Percentiles rank a stretch among this genome's conserved stretches.
phyloP scores from a whole-genome alignment of 2,888 invertebrate species.

The Drosophila conformis region DNA sequence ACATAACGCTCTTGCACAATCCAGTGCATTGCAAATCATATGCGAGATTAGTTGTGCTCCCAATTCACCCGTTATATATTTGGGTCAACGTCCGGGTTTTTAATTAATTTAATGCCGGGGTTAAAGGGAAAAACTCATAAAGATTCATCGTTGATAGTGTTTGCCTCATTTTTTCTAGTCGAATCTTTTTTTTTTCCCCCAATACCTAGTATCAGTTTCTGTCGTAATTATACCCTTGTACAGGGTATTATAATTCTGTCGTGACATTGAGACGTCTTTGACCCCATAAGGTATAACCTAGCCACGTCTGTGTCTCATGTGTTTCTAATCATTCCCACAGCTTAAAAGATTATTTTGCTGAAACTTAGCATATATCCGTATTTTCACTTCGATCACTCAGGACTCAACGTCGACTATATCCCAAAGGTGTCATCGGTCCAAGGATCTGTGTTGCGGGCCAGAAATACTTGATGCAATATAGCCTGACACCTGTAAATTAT shows the following conservation, averaged over 20 bases:
- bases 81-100: constrained; percentile 54
- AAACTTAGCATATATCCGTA: not conserved
- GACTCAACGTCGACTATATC: not conserved
- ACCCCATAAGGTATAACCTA: not conserved
- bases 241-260: not conserved
- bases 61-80: constrained; percentile 21
- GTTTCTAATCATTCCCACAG: not conserved
- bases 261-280: not conserved
- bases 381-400: not conserved
- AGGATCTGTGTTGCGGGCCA: no score
- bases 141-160: constrained; percentile 19
- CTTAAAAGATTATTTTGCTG: not conserved
- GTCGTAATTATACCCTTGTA: not conserved
- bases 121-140: constrained; percentile 15
- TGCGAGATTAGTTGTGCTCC: constrained; percentile 29
- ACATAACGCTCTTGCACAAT: constrained; percentile 24
- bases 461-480: not conserved
- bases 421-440: not conserved
- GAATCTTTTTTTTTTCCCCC: not conserved
- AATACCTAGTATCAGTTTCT: not conserved
- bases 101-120: constrained; percentile 14
- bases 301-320: not conserved
- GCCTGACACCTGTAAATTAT: not conserved
- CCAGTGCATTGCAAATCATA: not conserved
- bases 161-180: not conserved